Conservation (phyloP, 1,140 invertebrate species). For the Drosophila pseudoobscura region DNA sequence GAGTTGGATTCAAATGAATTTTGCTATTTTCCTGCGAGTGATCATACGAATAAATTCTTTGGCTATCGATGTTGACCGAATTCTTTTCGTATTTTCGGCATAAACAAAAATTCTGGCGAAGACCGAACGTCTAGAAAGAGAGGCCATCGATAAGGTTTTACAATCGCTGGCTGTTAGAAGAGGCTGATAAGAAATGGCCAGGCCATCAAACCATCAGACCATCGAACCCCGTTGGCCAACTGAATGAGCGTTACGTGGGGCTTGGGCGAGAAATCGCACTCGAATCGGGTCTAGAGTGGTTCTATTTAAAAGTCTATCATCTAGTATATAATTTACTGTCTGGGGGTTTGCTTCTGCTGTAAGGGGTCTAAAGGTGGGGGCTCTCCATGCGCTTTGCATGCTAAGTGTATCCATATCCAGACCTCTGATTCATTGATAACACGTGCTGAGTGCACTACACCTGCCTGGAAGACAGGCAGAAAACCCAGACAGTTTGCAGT, state of each 20-base stretch:
- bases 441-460: slow-evolving; percentile 52
- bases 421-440: slow-evolving; percentile 60
- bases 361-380: slow-evolving; percentile 26
- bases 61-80: slow-evolving; percentile 46
- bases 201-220: neutral
- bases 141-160: slow-evolving; percentile 27
- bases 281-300: neutral
- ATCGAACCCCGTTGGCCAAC: neutral
- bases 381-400: slow-evolving; percentile 45
- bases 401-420: slow-evolving; percentile 54
- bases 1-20: slow-evolving; percentile 22
- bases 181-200: slow-evolving; percentile 14
- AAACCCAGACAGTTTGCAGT: slow-evolving; percentile 14
- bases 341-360: slow-evolving; percentile 12
- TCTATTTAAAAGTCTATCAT: slow-evolving; percentile 8
- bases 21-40: slow-evolving; percentile 11
- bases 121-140: slow-evolving; percentile 37
- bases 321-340: slow-evolving; percentile 2
- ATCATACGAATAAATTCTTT: neutral
- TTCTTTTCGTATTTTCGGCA: slow-evolving; percentile 22
- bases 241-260: slow-evolving; percentile 14
- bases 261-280: slow-evolving; percentile 6
- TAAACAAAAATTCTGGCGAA: slow-evolving; percentile 38
- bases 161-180: slow-evolving; percentile 24
- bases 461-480: slow-evolving; percentile 8